phyloP scores from a whole-genome alignment of 2,888 invertebrate species.

The Ctena decussata region DNA sequence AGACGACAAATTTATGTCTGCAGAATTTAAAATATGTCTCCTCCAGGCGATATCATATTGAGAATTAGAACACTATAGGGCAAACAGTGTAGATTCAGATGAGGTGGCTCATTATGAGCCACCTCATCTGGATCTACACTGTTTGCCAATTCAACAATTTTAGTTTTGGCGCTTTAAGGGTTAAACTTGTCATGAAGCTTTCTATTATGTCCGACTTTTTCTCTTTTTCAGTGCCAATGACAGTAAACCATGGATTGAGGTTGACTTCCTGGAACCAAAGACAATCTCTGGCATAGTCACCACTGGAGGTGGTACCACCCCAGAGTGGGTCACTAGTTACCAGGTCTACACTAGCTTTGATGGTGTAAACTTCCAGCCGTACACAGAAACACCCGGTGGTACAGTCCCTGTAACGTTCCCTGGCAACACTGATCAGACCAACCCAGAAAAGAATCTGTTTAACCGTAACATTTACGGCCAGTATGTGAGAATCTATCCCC shows the following conservation, averaged over 20 bases:
- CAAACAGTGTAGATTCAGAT: no score
- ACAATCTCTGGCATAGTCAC: slow-evolving; percentile 73
- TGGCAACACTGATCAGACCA: slow-evolving; percentile 70
- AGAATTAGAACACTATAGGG: no score
- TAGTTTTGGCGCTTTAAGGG: no score
- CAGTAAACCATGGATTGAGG: slow-evolving; percentile 74
- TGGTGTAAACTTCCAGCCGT: slow-evolving; percentile 72
- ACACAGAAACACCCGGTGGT: slow-evolving; percentile 62
- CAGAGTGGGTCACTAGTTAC: slow-evolving; percentile 70
- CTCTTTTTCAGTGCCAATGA: slow-evolving; percentile 62
- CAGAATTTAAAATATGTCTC: no score
- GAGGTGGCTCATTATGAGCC: no score
- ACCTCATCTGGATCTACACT: no score
- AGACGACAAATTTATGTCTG: no score
- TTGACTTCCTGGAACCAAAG: slow-evolving; percentile 78
- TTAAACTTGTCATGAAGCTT: no score
- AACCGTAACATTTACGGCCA: slow-evolving; percentile 74
- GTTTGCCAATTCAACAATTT: no score
- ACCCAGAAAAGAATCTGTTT: slow-evolving; percentile 68
- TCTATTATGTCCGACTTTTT: no score
- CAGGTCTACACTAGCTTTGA: slow-evolving; percentile 73
- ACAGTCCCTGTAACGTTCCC: slow-evolving; percentile 67
- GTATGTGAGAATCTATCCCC: slow-evolving; percentile 73
- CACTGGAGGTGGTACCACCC: slow-evolving; percentile 62
- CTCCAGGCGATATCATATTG: no score